Evolutionary conservation across 2,888 invertebrate genomes (phyloP).

Genomic region (Scaptomyza polygonia): DNA sequence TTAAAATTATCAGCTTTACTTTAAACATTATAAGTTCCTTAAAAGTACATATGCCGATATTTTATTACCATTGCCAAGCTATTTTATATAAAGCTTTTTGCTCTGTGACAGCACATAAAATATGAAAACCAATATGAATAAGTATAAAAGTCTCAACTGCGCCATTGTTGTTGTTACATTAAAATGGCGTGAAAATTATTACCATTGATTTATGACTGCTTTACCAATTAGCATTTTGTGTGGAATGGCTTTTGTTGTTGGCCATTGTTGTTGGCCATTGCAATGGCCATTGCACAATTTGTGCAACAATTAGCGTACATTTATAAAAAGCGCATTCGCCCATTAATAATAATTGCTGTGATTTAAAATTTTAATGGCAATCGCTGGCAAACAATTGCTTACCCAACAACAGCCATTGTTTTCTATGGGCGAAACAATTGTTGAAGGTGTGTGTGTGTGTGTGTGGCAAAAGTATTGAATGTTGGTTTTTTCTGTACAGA

Average conservation of each 20-base stretch:
- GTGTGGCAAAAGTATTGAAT: not conserved
- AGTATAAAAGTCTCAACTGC: constrained; percentile 1
- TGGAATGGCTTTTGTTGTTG: constrained; percentile 35
- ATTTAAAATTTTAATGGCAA: constrained; percentile 83
- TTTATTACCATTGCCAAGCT: not conserved
- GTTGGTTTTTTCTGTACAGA: constrained; percentile 1
- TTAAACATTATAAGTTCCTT: not conserved
- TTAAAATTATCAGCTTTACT: no score
- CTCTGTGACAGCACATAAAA: constrained; percentile 7
- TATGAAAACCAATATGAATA: constrained; percentile 1
- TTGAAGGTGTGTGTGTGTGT: constrained; percentile 12
- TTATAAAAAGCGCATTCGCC: constrained; percentile 77
- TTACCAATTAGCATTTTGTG: constrained; percentile 23
- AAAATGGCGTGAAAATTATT: constrained; percentile 73
- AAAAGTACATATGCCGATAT: not conserved
- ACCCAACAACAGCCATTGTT: constrained; percentile 2
- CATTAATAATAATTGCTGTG: constrained; percentile 83
- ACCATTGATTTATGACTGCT: constrained; percentile 57
- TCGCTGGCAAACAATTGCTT: constrained; percentile 69
- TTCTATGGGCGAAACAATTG: constrained; percentile 3
- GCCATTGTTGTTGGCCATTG: constrained; percentile 30
- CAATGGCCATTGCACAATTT: constrained; percentile 51
- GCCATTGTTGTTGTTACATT: constrained; percentile 39
- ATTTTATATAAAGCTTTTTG: constrained; percentile 11
- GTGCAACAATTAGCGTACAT: constrained; percentile 72